Percentiles rank a stretch among this genome's conserved stretches.
These are phyloP conservation scores for Trachelus iudaicus DNA, from an alignment of 2,888 invertebrate species.

Conservation along the genomic window DNA sequence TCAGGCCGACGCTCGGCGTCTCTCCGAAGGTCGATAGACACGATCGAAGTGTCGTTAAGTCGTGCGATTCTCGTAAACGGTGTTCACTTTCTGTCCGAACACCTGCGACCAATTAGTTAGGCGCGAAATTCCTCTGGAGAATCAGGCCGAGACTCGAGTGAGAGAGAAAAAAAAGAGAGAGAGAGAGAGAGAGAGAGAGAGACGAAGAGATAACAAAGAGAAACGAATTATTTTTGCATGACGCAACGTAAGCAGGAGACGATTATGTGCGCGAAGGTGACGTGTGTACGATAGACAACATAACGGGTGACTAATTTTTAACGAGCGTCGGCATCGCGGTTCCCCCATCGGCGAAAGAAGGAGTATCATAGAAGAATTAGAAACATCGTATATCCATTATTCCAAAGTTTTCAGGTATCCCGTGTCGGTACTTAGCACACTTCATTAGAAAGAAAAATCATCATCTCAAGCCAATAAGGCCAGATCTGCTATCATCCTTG, in stretches of 20 bases:
- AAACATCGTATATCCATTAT: background rate
- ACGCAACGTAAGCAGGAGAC: constrained; percentile 37
- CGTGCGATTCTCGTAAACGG: constrained; percentile 1
- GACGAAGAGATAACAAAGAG: constrained; percentile 49
- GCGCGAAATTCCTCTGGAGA: background rate
- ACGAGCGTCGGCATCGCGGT: constrained; percentile 40
- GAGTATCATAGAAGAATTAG: background rate
- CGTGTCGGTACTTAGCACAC: background rate
- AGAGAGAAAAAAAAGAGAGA: constrained; percentile 60
- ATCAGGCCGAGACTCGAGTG: background rate
- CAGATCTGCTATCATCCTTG: background rate
- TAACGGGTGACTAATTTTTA: constrained; percentile 19
- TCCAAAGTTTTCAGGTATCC: background rate
- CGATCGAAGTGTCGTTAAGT: background rate
- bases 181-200: constrained; percentile 55
- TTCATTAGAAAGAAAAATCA: background rate
- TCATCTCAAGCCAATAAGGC: background rate
- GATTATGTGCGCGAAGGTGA: background rate
- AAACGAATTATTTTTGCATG: constrained; percentile 58
- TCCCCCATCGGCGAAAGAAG: background rate
- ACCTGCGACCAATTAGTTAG: constrained; percentile 40
- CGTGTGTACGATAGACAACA: background rate
- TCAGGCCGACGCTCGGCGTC: background rate
- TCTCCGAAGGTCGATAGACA: background rate
- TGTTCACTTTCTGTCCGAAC: constrained; percentile 34